Conservation (phyloP, 2,113 vertebrate genomes). For the Hippocampus guttulatus region DNA sequence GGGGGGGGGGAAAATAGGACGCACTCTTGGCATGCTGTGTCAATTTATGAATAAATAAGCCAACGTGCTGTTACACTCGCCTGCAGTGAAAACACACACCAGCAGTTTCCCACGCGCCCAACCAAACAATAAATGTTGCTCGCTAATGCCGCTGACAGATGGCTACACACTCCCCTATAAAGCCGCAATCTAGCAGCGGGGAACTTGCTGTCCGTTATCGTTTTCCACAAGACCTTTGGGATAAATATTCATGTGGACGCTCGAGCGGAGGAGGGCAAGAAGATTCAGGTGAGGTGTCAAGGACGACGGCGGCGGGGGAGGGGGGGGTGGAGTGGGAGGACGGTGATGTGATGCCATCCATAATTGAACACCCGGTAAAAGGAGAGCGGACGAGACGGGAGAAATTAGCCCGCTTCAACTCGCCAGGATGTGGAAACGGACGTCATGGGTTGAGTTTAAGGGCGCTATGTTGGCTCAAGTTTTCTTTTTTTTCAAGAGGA, state of each 20-base stretch:
- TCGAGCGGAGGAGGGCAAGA: constrained; percentile 43
- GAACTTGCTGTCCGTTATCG: background rate
- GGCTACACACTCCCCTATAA: constrained; percentile 45
- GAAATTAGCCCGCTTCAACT: constrained; percentile 58
- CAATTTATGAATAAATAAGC: constrained; percentile 68
- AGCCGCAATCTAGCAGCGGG: background rate
- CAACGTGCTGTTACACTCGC: constrained; percentile 59
- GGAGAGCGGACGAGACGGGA: constrained; percentile 45
- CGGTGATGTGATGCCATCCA: constrained; percentile 49
- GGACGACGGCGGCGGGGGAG: constrained; percentile 62
- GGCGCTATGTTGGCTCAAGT: no score
- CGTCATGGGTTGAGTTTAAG: constrained; percentile 33
- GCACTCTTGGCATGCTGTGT: constrained; percentile 47
- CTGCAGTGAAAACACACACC: constrained; percentile 57
- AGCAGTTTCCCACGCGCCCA: constrained; percentile 20
- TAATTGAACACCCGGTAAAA: constrained; percentile 56
- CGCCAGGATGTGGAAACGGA: constrained; percentile 39
- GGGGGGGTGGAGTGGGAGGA: constrained; percentile 22
- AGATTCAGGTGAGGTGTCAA: constrained; percentile 62
- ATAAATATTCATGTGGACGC: constrained; percentile 65
- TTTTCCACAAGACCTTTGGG: background rate
- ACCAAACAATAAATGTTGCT: constrained; percentile 7
- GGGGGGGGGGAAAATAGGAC: constrained; percentile 44
- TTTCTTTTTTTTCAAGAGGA: no score
- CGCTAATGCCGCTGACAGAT: constrained; percentile 47